Conservation (phyloP, 1,140 invertebrate genomes). For the Cydia amplana region DNA sequence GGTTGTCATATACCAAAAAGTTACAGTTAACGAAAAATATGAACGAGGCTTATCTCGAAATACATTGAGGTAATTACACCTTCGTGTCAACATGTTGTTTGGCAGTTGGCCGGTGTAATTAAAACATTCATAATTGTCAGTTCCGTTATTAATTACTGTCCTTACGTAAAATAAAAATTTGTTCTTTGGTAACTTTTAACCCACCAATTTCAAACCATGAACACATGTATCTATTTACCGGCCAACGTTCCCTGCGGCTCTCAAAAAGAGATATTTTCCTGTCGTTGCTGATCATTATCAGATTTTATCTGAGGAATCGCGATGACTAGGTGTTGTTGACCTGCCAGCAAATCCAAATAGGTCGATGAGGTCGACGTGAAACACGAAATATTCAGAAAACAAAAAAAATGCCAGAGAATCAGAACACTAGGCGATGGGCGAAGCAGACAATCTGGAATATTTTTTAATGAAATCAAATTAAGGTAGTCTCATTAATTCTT, state of each 20-base stretch:
- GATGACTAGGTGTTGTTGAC: neutral
- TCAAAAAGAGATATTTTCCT: neutral
- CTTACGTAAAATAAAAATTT: neutral
- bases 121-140: slow-evolving; percentile 7
- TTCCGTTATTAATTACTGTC: slow-evolving; percentile 3
- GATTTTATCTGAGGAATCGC: neutral
- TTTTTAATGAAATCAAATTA: neutral
- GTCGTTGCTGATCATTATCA: slow-evolving; percentile 2
- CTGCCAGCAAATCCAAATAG: neutral
- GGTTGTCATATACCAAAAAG: neutral
- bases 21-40: neutral
- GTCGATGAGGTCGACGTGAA: neutral
- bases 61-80: neutral
- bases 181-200: neutral
- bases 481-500: neutral
- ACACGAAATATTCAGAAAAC: neutral
- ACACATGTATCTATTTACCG: neutral
- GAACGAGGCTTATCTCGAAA: neutral
- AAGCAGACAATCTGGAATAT: neutral
- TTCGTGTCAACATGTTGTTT: slow-evolving; percentile 8
- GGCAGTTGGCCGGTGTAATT: neutral
- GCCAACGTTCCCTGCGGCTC: neutral
- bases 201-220: neutral
- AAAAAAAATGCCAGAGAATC: neutral
- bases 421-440: neutral